These are phyloP conservation scores for Saguinus midas DNA, from an alignment of 2,113 vertebrate genomes.

Conservation along the genomic window DNA sequence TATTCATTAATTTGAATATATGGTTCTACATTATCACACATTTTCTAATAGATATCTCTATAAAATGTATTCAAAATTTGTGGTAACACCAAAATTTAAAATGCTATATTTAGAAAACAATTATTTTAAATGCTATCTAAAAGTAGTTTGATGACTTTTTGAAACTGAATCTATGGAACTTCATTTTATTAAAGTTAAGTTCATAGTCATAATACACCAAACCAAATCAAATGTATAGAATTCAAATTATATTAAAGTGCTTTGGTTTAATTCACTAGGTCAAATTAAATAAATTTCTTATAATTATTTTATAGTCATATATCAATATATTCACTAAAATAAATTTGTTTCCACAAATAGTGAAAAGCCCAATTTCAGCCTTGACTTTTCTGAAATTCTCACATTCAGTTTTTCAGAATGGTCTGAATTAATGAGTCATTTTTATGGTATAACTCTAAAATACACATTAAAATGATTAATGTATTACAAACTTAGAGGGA, in stretches of 20 bases:
- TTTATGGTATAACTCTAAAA: conserved; percentile 60
- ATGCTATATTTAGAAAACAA: background rate
- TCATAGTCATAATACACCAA: background rate
- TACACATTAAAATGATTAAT: conserved; percentile 66
- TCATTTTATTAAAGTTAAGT: background rate
- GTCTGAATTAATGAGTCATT: conserved; percentile 55
- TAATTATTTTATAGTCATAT: background rate
- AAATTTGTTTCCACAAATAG: background rate
- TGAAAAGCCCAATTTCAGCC: background rate
- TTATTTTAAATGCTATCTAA: background rate
- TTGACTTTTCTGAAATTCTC: conserved; percentile 34
- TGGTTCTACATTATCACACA: background rate
- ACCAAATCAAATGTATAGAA: background rate
- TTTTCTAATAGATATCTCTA: background rate
- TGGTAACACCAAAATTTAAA: background rate
- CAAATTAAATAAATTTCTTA: background rate
- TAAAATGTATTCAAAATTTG: background rate
- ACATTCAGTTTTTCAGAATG: conserved; percentile 46
- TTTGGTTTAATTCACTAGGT: background rate
- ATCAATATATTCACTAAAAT: background rate
- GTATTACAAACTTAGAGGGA: conserved; percentile 47
- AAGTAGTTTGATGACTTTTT: background rate
- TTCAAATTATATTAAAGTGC: background rate
- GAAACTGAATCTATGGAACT: background rate
- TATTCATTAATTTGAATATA: background rate